These are phyloP conservation scores for Polyploca ridens DNA, from an alignment of 2,888 invertebrate species.

Conservation along the genomic window DNA sequence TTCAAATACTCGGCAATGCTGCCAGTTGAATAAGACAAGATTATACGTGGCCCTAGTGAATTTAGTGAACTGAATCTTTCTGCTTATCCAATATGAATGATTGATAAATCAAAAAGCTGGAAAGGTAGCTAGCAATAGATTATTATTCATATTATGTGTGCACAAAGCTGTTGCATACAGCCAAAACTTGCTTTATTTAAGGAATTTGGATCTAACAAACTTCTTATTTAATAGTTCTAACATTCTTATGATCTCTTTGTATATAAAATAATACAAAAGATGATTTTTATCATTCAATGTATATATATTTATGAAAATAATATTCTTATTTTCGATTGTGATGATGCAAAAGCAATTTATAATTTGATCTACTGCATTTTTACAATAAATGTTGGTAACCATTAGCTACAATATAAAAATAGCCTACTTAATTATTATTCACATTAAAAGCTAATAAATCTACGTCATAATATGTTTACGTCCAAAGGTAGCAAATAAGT, in stretches of 20 bases:
- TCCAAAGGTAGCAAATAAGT: constrained; percentile 23
- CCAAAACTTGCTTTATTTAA: no score
- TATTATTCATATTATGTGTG: no score
- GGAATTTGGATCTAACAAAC: no score
- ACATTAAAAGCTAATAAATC: background rate
- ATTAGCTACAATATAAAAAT: constrained; percentile 12
- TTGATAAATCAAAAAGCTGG: no score
- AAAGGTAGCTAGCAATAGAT: no score
- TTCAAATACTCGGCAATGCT: no score
- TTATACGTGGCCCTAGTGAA: no score
- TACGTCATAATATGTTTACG: constrained; percentile 18
- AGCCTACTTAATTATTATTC: background rate
- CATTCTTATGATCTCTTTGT: background rate
- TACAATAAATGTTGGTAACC: constrained; percentile 8
- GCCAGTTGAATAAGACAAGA: no score
- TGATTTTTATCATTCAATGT: background rate
- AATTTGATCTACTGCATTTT: background rate
- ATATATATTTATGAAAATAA: background rate
- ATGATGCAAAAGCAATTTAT: background rate
- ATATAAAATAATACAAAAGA: background rate
- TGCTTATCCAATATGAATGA: no score
- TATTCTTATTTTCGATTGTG: background rate
- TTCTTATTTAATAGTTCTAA: background rate
- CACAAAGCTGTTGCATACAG: no score
- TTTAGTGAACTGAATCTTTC: no score